A percentile compares a stretch with the other conserved stretches of the same genome.
These are phyloP conservation scores for Xestia c-nigrum DNA, from an alignment of 2,888 invertebrate species.

Conservation along the genomic window DNA sequence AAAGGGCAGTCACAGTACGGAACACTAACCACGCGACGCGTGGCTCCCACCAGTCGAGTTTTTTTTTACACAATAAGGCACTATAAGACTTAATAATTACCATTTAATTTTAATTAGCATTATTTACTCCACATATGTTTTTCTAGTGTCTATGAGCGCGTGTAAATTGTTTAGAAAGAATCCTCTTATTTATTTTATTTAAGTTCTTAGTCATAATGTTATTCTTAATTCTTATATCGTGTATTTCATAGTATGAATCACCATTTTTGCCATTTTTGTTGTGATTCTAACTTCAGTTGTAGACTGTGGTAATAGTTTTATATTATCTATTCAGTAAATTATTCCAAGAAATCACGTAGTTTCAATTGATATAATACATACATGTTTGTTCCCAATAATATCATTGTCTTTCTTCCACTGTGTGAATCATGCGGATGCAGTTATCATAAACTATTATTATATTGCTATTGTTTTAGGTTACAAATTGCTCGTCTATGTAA, in stretches of 20 bases:
- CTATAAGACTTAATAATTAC: constrained; percentile 61
- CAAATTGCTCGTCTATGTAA: constrained; percentile 18
- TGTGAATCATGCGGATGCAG: constrained; percentile 53
- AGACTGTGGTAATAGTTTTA: constrained; percentile 2
- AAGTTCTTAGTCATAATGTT: constrained; percentile 25
- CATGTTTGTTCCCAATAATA: constrained; percentile 22
- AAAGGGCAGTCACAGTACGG: constrained; percentile 5
- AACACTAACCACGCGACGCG: constrained; percentile 16
- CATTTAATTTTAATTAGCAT: constrained; percentile 38
- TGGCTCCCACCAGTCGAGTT: constrained; percentile 17
- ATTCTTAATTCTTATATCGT: constrained; percentile 2
- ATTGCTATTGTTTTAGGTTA: constrained; percentile 50
- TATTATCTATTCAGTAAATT: constrained; percentile 13
- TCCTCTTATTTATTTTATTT: constrained; percentile 56
- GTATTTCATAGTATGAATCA: constrained; percentile 2
- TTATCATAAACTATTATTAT: constrained; percentile 49
- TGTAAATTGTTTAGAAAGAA: constrained; percentile 47
- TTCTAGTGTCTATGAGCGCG: constrained; percentile 15
- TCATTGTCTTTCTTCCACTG: constrained; percentile 44
- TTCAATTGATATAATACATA: constrained; percentile 21
- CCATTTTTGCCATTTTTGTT: not conserved
- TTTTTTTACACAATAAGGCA: constrained; percentile 43
- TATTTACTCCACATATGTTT: constrained; percentile 27
- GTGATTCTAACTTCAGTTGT: constrained; percentile 10
- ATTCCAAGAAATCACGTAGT: constrained; percentile 31